Base-by-base conservation (phyloP, 2,113 vertebrate genomes). In the Chelonoidis abingdonii region DNA sequence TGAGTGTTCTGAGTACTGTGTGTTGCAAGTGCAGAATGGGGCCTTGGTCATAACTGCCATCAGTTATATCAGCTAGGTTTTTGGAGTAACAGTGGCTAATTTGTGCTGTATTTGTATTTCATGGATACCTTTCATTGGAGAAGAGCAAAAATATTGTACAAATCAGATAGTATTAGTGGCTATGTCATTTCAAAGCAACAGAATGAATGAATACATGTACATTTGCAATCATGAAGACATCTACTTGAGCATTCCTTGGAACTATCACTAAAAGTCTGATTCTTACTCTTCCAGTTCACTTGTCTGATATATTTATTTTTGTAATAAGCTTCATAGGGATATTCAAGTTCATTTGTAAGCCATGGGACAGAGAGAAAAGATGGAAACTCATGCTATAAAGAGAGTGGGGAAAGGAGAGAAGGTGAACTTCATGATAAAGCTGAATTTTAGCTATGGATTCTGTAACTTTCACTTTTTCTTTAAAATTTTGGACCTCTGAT, bases 21-120 rank as follows among this genome's bases (percentile, higher is more conserved):
- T 50, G 76, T 89, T 92, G 54, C 47, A 4, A 94, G 90, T 93
- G 93, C 80, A 86, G 84, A 86, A 83, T 86, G 35, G 8, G n/a
- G 16, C n/a, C 31, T 69, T 38, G 65, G n/a, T 75, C 38, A 41
- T n/a, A 41, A 22, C 21, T 22, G 69, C 24, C n/a, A 75, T 75
- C 69, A 82, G 93, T 90, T 93, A 84, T 84, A 87, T 95, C 93
- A 82, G 76, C 72, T 95, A 21, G 80, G 95, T 86, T 91, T 90
- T 90, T 86, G 85, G 62, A 86, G 59, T 94, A 89, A 86, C 85
- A 84, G 90, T 87, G 83, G 47, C 89, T 87, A 94, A 89, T 94
- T 83, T 94, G 69, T 90, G 87, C 65, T 50, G 7, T 80, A 22
- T 94, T 90, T 84, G 69, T 93, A 59, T 92, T 82, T 88, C 16